phyloP scores from a whole-genome alignment of 2,113 vertebrate genomes.

The Origma solitaria region DNA sequence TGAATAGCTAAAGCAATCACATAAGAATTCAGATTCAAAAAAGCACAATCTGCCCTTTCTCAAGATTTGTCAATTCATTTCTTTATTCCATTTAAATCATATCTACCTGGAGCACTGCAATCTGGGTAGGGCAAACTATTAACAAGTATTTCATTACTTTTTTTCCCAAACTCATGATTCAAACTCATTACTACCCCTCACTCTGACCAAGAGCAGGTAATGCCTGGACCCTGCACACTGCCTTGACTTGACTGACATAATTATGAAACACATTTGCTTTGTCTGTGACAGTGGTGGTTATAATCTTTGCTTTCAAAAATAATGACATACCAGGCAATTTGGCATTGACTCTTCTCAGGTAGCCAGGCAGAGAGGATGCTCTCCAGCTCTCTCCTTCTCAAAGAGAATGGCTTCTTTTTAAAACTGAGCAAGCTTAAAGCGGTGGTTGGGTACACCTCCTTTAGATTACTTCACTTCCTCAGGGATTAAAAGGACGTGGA shows the following conservation, averaged over 20 bases:
- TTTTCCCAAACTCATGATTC: neutral
- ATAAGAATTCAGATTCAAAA: neutral
- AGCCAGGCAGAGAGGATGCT: neutral
- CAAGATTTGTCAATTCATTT: neutral
- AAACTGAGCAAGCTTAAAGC: neutral
- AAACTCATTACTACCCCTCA: neutral
- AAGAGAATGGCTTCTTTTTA: neutral
- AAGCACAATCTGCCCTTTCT: neutral
- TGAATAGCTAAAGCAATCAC: neutral
- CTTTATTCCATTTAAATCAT: neutral
- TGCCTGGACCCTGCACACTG: neutral
- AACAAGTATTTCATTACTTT: neutral
- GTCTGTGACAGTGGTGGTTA: too few species aligned
- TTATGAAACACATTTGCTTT: neutral
- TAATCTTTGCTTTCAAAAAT: neutral
- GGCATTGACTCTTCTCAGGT: neutral
- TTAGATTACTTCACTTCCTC: fast-evolving
- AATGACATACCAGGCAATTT: neutral
- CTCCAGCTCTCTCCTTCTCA: neutral
- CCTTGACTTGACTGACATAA: neutral
- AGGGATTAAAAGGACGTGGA: neutral
- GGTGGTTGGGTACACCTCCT: neutral
- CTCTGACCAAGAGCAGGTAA: neutral
- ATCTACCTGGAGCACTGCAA: neutral
- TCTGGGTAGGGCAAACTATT: neutral